Evolutionary conservation across 2,113 vertebrate genomes (phyloP), one percentile per base, ranked within the genome.

Genomic region (Xenopus laevis): DNA sequence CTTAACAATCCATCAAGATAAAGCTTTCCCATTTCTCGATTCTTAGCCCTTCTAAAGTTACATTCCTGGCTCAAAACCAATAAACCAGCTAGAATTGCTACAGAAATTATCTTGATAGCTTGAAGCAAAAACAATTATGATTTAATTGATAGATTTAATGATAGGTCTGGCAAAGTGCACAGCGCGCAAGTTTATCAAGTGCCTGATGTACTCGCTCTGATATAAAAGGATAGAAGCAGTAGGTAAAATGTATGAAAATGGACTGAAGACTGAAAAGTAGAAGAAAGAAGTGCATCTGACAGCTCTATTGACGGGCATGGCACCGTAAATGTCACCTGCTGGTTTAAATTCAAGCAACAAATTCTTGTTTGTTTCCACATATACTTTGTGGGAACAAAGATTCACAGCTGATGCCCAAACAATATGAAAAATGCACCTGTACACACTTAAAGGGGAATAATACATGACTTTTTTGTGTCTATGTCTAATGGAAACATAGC

Each of bases 101-200:
- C 13, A 55, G 53, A 55, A 55, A 55, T 55, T 55, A 17, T 8
- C 53, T 55, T n/a, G 53, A 55, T 55, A 16, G 53, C 53, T 55
- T 55, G 17, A 55, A 7, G 53, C 53, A 55, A 55, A 55, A 55
- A 16, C 53, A 55, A 55, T 55, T 55, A 55, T 55, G 53, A 55
- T 55, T 55, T 55, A 55, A 55, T 55, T 55, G 53, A 55, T 55
- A 55, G 53, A 55, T 55, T 55, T 55, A 55, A 55, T 55, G 53
- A 55, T 55, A 55, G 53, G 53, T 55, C 53, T 55, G 53, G 17
- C 53, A 55, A 3, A n/a, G 53, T 55, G 53, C 53, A 55, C 7
- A n/a, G 53, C 16, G 53, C 53, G 16, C 7, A 55, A 1, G 53
- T 55, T 55, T n/a, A 55, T 55, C 53, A 55, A 55, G 53, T 55